A percentile compares a stretch with the other conserved stretches of the same genome.
These are phyloP conservation scores for Orthonychiurus folsomi DNA, from an alignment of 2,888 invertebrate genomes.

Conservation along the genomic window DNA sequence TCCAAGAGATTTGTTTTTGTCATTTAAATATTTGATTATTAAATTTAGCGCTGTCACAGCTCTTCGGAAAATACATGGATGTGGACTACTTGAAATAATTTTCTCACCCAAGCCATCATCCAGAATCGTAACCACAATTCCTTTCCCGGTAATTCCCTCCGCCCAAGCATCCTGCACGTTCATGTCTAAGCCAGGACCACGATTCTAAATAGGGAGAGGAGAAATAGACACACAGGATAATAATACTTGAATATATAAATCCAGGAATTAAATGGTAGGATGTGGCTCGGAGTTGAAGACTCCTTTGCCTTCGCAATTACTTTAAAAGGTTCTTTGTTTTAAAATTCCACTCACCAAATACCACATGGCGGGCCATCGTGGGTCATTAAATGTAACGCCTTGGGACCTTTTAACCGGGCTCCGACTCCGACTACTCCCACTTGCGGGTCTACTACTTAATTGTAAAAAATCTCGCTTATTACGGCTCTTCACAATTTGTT, in stretches of 20 bases:
- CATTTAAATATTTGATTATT: too few species aligned
- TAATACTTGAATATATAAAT: too few species aligned
- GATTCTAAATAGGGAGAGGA: slow-evolving; percentile 55
- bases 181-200: slow-evolving; percentile 89
- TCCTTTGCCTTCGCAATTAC: too few species aligned
- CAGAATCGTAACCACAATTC: slow-evolving; percentile 90
- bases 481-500: slow-evolving; percentile 47
- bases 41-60: too few species aligned
- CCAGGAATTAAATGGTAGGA: too few species aligned
- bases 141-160: slow-evolving; percentile 84
- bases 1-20: too few species aligned
- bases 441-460: slow-evolving; percentile 2
- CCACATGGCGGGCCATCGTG: slow-evolving; percentile 93
- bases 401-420: slow-evolving; percentile 4
- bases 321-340: too few species aligned
- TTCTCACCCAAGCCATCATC: slow-evolving; percentile 93
- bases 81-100: too few species aligned
- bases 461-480: slow-evolving; percentile 45
- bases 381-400: slow-evolving; percentile 58
- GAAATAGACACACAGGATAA: too few species aligned
- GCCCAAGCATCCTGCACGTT: slow-evolving; percentile 93
- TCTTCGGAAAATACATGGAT: too few species aligned
- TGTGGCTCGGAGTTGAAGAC: too few species aligned
- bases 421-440: slow-evolving; percentile 2
- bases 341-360: slow-evolving; percentile 69